Percentiles rank a stretch among this genome's conserved stretches.
These are phyloP conservation scores for Drosophila ezoana DNA, from an alignment of 2,888 invertebrate genomes.

Conservation along the genomic window DNA sequence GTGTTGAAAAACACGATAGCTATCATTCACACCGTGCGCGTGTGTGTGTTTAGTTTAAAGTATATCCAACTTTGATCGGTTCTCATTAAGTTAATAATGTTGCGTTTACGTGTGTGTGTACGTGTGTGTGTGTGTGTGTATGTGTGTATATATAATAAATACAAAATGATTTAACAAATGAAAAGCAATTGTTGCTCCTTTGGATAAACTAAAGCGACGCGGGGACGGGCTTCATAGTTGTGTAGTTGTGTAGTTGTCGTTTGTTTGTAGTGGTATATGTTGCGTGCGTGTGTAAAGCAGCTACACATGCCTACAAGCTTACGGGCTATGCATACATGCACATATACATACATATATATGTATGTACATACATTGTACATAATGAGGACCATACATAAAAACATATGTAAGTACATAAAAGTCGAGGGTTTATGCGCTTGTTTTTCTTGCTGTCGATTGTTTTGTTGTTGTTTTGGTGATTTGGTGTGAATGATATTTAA, in stretches of 20 bases:
- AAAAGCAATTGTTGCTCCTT: slow-evolving; percentile 40
- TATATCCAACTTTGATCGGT: slow-evolving; percentile 44
- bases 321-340: slow-evolving; percentile 19
- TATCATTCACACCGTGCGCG: slow-evolving; percentile 54
- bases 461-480: slow-evolving; percentile 42
- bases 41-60: slow-evolving; percentile 7
- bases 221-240: slow-evolving; percentile 26
- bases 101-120: slow-evolving; percentile 6
- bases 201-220: slow-evolving; percentile 30
- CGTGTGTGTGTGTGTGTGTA: slow-evolving; percentile 5
- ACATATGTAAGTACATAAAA: slow-evolving; percentile 50
- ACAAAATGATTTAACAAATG: slow-evolving; percentile 56
- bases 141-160: slow-evolving; percentile 43
- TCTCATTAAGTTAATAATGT: slow-evolving; percentile 25
- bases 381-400: slow-evolving; percentile 6
- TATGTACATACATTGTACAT: background rate
- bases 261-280: background rate
- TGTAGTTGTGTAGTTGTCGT: slow-evolving; percentile 37
- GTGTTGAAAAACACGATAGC: slow-evolving; percentile 33
- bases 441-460: slow-evolving; percentile 25
- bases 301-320: slow-evolving; percentile 5
- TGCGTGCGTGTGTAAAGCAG: slow-evolving; percentile 10
- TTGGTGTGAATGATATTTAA: slow-evolving; percentile 72
- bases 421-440: slow-evolving; percentile 37
- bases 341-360: background rate